Evolutionary conservation across 2,888 invertebrate genomes (phyloP), one percentile per base, ranked within the genome.

Genomic region (Hipparchia sbordonii): DNA sequence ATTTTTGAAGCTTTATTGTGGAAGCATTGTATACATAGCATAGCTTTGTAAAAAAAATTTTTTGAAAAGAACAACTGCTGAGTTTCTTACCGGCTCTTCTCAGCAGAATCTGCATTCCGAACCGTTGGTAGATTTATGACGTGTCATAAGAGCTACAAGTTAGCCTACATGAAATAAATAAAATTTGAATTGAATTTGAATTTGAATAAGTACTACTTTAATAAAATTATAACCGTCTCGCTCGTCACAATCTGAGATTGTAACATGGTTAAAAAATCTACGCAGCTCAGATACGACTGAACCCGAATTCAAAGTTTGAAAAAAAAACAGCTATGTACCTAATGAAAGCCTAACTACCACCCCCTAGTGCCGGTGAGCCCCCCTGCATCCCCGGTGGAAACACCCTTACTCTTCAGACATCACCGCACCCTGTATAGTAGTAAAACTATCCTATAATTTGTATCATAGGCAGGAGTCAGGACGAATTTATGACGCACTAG

Each of bases 311-410:
- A 69, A 71, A 71, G 74, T 74, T 76, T 76, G 67, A 76, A 77
- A 74, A 76, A 76, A 75, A 48, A 48, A 75, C 73, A 73, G 69
- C 75, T 72, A 74, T 76, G 73, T 72, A n/a, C n/a, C n/a, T n/a
- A 77, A 77, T 76, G 76, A 73, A 76, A 74, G 77, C 77, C 73
- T 78, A 78, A 78, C 77, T 77, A 77, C 77, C 77, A 77, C 77
- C 77, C 76, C 72, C 73, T 48, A 71, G 72, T 71, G 74, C 69
- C 68, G 69, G 72, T 66, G 74, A 39, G 54, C 66, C 71, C 72
- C 74, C 68, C 59, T 59, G 67, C 68, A 66, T 59, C 70, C 74
- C 73, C 71, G 71, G 57, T 70, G 69, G 57, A 48, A 72, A 74
- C 77, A 72, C 77, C 76, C 77, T 72, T 77, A 76, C 77, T 77